A percentile compares a stretch with the other conserved stretches of the same genome.
Evolutionary conservation across 2,888 invertebrate species (phyloP).

Genomic region (Pheosia tremula): DNA sequence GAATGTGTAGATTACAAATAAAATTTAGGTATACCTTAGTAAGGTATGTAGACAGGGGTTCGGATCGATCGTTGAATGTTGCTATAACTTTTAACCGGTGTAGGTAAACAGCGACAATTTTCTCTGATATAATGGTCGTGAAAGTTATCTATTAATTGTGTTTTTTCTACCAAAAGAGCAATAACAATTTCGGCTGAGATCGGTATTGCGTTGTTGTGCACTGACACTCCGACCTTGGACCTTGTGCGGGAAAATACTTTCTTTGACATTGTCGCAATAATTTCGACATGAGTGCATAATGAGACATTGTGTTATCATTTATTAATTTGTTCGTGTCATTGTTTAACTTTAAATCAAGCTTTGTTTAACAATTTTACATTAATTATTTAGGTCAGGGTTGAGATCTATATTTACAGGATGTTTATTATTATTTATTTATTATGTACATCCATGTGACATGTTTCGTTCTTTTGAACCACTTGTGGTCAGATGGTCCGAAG

Average conservation of each 20-base stretch:
- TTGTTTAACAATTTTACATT: background rate
- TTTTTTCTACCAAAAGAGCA: background rate
- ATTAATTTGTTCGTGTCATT: background rate
- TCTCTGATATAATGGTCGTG: background rate
- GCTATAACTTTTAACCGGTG: no score
- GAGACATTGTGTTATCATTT: background rate
- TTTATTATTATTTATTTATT: no score
- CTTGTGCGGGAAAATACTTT: constrained; percentile 1
- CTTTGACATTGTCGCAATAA: background rate
- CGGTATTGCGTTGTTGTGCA: background rate
- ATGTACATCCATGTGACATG: no score
- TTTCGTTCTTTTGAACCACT: no score
- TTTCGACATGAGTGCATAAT: background rate
- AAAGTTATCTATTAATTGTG: background rate
- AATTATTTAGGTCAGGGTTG: background rate
- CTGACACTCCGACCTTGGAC: constrained; percentile 2
- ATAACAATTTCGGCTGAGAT: background rate
- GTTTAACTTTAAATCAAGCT: background rate
- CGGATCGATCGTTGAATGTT: no score
- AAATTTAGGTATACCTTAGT: no score
- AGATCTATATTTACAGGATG: background rate
- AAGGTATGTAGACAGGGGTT: no score
- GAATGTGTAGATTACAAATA: no score
- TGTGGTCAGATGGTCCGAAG: no score
- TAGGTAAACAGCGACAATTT: background rate